phyloP scores from a whole-genome alignment of 2,888 invertebrate genomes.

The Pterostichus madidus region DNA sequence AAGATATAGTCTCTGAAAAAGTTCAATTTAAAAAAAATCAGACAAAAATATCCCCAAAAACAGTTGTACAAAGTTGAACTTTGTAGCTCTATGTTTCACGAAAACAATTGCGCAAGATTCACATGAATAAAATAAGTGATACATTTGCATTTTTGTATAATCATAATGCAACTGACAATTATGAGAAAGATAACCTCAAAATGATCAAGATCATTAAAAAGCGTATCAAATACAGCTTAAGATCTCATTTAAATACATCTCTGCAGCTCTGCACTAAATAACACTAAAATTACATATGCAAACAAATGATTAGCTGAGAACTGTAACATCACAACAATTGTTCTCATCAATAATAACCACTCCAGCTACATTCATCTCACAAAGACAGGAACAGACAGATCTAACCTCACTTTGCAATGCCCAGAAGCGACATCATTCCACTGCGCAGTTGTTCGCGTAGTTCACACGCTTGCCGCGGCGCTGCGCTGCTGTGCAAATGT shows the following conservation, averaged over 20 bases:
- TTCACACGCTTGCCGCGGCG: slow-evolving; percentile 41
- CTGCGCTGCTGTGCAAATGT: background rate
- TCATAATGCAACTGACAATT: background rate
- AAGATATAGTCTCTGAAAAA: too few species aligned
- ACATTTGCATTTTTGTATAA: background rate
- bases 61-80: too few species aligned
- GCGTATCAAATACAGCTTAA: slow-evolving; percentile 6
- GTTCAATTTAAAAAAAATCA: too few species aligned
- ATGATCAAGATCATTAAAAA: background rate
- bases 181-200: background rate
- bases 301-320: slow-evolving; percentile 21
- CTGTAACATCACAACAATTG: slow-evolving; percentile 33
- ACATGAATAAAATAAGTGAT: too few species aligned
- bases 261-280: slow-evolving; percentile 40
- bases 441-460: slow-evolving; percentile 10
- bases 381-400: slow-evolving; percentile 3
- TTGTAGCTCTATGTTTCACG: too few species aligned
- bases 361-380: background rate
- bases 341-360: slow-evolving; percentile 21
- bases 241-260: slow-evolving; percentile 6
- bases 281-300: slow-evolving; percentile 44
- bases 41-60: too few species aligned
- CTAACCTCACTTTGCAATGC: slow-evolving; percentile 28
- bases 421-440: slow-evolving; percentile 17
- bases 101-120: too few species aligned